Evolutionary conservation across 2,797 vertebrate genomes (phyloP).

Genomic region (Pantherophis vulpinus): DNA sequence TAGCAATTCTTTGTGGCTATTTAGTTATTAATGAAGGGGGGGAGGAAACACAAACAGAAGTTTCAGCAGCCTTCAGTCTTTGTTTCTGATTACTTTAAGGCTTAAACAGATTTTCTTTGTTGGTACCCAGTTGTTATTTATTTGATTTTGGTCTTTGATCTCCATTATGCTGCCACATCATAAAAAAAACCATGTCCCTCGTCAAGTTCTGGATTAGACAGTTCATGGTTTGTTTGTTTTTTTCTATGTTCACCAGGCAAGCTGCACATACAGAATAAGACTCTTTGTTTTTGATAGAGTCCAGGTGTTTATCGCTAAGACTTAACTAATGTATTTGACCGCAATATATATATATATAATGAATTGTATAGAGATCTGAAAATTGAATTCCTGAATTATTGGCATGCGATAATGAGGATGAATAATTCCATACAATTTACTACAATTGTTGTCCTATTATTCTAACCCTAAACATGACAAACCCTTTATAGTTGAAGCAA

Average conservation of each 20-base stretch:
- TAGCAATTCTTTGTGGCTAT: conserved; percentile 56
- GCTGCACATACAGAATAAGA: conserved; percentile 72
- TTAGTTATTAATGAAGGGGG: conserved; percentile 61
- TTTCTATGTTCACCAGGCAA: conserved; percentile 67
- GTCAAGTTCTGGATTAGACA: conserved; percentile 76
- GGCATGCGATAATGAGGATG: not conserved
- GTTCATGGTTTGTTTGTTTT: conserved; percentile 66
- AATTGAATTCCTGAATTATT: conserved; percentile 8
- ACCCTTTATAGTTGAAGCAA: no score
- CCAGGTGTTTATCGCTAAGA: conserved; percentile 81
- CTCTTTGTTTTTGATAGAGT: conserved; percentile 82
- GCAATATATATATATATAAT: no score
- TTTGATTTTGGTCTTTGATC: conserved; percentile 80
- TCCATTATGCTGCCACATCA: conserved; percentile 79
- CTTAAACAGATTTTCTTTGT: conserved; percentile 76
- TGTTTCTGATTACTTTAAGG: conserved; percentile 80
- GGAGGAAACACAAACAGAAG: conserved; percentile 56
- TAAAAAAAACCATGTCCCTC: conserved; percentile 76
- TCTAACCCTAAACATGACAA: no score
- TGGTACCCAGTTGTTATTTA: conserved; percentile 80
- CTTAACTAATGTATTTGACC: conserved; percentile 74
- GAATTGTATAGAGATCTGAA: conserved; percentile 18
- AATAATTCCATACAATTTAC: not conserved
- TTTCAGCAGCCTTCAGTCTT: conserved; percentile 67
- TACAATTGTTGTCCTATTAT: not conserved